phyloP scores from a whole-genome alignment of 1,140 invertebrate genomes.

The Trichogramma pretiosum region DNA sequence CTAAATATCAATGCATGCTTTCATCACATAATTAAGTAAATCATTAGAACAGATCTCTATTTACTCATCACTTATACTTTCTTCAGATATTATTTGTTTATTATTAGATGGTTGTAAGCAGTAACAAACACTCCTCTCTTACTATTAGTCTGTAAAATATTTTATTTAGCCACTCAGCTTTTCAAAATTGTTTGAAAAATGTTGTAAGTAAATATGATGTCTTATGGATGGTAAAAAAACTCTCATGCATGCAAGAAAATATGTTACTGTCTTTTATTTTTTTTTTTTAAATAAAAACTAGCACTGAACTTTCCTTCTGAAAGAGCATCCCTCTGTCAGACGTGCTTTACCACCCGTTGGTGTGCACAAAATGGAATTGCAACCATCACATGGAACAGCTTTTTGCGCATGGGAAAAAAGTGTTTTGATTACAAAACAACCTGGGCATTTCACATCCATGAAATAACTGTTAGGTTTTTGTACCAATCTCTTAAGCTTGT shows the following conservation, averaged over 20 bases:
- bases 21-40: no score
- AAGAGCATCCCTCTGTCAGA: slow-evolving; percentile 95
- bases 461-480: slow-evolving; percentile 99
- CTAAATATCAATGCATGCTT: no score
- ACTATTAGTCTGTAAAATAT: no score
- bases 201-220: slow-evolving; percentile 14
- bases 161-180: no score
- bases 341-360: slow-evolving; percentile 97
- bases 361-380: slow-evolving; percentile 95
- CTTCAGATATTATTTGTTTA: no score
- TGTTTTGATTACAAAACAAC: slow-evolving; percentile 98
- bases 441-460: slow-evolving; percentile 99
- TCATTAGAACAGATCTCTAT: no score
- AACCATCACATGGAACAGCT: slow-evolving; percentile 95
- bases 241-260: slow-evolving; percentile 23
- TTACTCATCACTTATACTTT: no score
- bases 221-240: slow-evolving; percentile 11
- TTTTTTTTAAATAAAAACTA: slow-evolving; percentile 44
- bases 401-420: slow-evolving; percentile 99
- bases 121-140: no score
- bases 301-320: slow-evolving; percentile 91
- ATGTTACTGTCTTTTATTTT: no score
- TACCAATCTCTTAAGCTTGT: slow-evolving; percentile 93
- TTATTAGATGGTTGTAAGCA: no score
- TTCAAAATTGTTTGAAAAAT: no score